A percentile compares a stretch with the other conserved stretches of the same genome.
Conservation (phyloP, 2,113 vertebrate genomes). For the Takifugu bimaculatus region DNA sequence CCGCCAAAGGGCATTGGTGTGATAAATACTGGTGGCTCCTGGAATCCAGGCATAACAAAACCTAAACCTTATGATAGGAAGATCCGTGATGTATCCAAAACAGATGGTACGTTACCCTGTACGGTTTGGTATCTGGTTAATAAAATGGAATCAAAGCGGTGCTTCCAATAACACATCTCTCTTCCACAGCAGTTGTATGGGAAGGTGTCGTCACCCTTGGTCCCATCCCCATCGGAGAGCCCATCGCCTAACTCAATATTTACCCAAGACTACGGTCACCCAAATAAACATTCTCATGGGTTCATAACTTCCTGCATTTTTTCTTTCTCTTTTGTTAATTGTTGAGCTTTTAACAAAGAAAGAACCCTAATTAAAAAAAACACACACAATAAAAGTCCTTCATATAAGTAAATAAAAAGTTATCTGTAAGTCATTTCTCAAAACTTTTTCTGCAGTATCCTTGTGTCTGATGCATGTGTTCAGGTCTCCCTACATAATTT, state of each 20-base stretch:
- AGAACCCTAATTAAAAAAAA: background rate
- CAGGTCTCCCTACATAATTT: background rate
- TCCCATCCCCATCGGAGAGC: conserved; percentile 38
- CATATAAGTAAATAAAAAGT: background rate
- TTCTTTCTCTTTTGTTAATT: conserved; percentile 18
- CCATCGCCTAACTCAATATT: conserved; percentile 17
- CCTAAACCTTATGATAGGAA: conserved; percentile 3
- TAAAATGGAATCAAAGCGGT: background rate
- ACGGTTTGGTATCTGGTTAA: background rate
- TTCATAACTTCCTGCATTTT: conserved; percentile 31
- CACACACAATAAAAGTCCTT: background rate
- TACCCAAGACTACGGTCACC: conserved; percentile 8
- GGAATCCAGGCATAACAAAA: background rate
- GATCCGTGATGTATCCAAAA: conserved; percentile 8
- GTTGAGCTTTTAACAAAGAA: conserved; percentile 6
- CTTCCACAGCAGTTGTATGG: conserved; percentile 52
- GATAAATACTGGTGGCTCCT: background rate
- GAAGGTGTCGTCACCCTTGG: conserved; percentile 51
- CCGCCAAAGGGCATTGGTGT: background rate
- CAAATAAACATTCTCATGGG: conserved; percentile 45
- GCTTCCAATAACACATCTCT: conserved; percentile 2
- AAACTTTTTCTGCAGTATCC: background rate
- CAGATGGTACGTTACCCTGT: conserved; percentile 34
- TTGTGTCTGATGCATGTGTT: background rate
- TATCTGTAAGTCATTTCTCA: background rate